These are phyloP conservation scores for Siniperca knerii DNA, from an alignment of 2,113 vertebrate species.

Conservation along the genomic window DNA sequence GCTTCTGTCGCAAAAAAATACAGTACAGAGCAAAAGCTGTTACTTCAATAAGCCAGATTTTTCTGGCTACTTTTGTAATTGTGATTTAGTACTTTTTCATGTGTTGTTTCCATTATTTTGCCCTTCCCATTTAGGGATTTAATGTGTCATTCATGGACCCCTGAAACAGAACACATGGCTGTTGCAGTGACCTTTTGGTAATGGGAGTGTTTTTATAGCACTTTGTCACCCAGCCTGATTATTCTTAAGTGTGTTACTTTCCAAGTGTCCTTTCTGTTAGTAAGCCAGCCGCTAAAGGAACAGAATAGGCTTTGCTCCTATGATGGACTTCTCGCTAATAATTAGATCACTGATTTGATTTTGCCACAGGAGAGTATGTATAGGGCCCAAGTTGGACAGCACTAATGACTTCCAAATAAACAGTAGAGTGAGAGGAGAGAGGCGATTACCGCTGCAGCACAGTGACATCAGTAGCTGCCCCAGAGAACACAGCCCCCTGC, in stretches of 20 bases:
- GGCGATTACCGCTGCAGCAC: slow-evolving; percentile 45
- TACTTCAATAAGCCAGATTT: not conserved
- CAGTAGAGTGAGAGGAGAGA: slow-evolving; percentile 37
- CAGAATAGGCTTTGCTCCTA: slow-evolving; percentile 1
- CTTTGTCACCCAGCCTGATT: slow-evolving; percentile 34
- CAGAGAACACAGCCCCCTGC: slow-evolving; percentile 31
- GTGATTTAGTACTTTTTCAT: not conserved
- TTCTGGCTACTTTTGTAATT: not conserved
- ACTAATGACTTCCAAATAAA: slow-evolving; percentile 75
- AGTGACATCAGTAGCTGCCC: slow-evolving; percentile 60
- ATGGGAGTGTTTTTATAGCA: slow-evolving; percentile 10
- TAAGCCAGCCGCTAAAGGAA: slow-evolving; percentile 20
- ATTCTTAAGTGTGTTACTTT: not conserved
- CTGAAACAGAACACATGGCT: slow-evolving; percentile 3
- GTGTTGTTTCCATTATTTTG: slow-evolving; percentile 1
- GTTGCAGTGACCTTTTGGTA: slow-evolving; percentile 5
- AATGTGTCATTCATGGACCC: not conserved
- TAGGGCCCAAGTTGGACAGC: slow-evolving; percentile 32
- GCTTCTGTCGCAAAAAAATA: not conserved
- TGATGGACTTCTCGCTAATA: slow-evolving; percentile 42
- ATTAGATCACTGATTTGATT: slow-evolving; percentile 56
- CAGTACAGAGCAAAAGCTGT: no score
- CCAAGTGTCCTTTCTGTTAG: slow-evolving; percentile 8
- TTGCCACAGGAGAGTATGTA: slow-evolving; percentile 36
- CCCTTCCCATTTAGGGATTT: slow-evolving; percentile 1